phyloP scores from a whole-genome alignment of 2,888 invertebrate species.

The Falcaria lacertinaria region DNA sequence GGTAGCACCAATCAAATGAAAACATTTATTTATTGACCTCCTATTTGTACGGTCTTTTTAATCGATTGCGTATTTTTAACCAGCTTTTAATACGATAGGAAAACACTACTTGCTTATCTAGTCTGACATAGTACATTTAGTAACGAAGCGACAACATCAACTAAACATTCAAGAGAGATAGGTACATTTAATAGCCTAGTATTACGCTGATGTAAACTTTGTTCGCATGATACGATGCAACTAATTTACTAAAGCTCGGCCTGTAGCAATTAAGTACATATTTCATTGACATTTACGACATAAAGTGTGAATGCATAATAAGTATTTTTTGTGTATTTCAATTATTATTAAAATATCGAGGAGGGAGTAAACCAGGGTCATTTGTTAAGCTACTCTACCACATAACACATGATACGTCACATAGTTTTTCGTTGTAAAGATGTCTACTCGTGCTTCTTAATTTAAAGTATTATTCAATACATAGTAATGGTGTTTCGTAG shows the following conservation, averaged over 20 bases:
- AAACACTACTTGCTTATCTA: slow-evolving; percentile 60
- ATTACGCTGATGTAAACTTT: slow-evolving; percentile 30
- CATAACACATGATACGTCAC: neutral
- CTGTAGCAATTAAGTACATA: slow-evolving; percentile 9
- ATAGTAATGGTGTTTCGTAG: no score
- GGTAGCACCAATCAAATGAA: no score
- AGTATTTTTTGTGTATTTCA: no score
- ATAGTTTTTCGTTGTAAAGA: neutral
- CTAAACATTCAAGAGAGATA: slow-evolving; percentile 61
- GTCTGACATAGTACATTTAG: slow-evolving; percentile 48
- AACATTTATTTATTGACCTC: slow-evolving; percentile 18
- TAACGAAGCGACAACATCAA: slow-evolving; percentile 72
- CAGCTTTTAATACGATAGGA: slow-evolving; percentile 42
- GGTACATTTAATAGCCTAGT: slow-evolving; percentile 17
- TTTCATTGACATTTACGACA: no score
- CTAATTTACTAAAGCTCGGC: slow-evolving; percentile 45
- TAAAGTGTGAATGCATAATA: no score
- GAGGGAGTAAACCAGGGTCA: no score
- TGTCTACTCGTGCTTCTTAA: neutral
- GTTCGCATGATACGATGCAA: slow-evolving; percentile 15
- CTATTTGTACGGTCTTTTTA: slow-evolving; percentile 39
- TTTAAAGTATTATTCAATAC: no score
- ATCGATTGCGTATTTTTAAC: slow-evolving; percentile 32
- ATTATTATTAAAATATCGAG: no score
- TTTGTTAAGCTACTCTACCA: no score